A percentile compares a stretch with the other conserved stretches of the same genome.
phyloP scores from a whole-genome alignment of 2,888 invertebrate genomes.

The Rhaphigaster nebulosa region DNA sequence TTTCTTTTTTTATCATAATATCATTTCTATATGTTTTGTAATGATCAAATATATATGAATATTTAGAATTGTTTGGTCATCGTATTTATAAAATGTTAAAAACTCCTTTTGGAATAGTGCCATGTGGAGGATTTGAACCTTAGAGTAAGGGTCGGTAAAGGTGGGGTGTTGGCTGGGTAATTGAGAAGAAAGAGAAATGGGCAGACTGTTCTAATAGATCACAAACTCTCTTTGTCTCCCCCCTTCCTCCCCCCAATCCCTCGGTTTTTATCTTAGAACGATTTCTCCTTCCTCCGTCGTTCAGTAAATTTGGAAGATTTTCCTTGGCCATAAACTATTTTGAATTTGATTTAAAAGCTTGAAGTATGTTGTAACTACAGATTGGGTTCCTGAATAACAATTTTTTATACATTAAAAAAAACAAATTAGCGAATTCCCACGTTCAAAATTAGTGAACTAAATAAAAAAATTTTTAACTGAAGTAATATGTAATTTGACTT shows the following conservation, averaged over 20 bases:
- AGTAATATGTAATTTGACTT: too few species aligned
- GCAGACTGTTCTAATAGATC: slow-evolving; percentile 32
- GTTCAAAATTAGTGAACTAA: too few species aligned
- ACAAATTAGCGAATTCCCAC: too few species aligned
- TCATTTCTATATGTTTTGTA: too few species aligned
- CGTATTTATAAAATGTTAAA: background rate
- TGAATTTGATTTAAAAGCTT: background rate
- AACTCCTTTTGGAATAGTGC: background rate
- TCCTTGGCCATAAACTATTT: background rate
- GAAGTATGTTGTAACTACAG: background rate
- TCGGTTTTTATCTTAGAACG: background rate
- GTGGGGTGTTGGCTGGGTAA: slow-evolving; percentile 22
- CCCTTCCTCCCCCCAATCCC: background rate
- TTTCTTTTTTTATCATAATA: too few species aligned
- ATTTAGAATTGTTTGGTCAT: background rate
- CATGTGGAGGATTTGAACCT: slow-evolving; percentile 3
- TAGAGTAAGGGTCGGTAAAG: background rate
- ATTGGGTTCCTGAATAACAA: background rate
- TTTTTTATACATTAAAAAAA: too few species aligned
- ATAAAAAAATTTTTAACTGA: too few species aligned
- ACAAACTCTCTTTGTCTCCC: slow-evolving; percentile 28
- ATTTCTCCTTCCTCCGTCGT: background rate
- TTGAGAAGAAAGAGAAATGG: slow-evolving; percentile 35
- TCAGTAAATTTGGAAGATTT: background rate
- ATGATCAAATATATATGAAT: too few species aligned